Evolutionary conservation across 2,888 invertebrate genomes (phyloP), one percentile per base, ranked within the genome.

Genomic region (Erpobdella octoculata): DNA sequence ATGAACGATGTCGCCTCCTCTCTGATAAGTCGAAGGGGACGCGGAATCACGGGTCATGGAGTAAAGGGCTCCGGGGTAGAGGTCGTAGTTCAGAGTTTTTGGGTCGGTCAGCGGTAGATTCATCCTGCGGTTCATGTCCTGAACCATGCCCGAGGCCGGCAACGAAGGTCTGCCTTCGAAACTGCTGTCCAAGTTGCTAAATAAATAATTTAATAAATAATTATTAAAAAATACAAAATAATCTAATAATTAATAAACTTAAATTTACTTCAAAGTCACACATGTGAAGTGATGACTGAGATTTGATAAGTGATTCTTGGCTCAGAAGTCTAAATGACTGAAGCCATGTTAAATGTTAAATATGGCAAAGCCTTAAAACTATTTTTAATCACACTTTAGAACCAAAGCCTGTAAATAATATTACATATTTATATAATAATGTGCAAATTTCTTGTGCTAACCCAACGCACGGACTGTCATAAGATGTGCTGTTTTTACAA

Each of bases 391-490:
- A n/a, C n/a, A n/a, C n/a, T n/a, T n/a, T n/a, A n/a, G n/a, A n/a
- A n/a, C n/a, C n/a, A n/a, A n/a, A n/a, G n/a, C n/a, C n/a, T n/a
- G n/a, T n/a, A n/a, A n/a, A n/a, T n/a, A 46, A 46, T 1, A 46
- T n/a, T 5, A 46, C 18, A n/a, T 3, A 5, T 46, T n/a, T n/a
- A n/a, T n/a, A 46, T 5, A 46, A 46, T 2, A 5, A 46, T 46
- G 5, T n/a, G 2, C 2, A 46, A 46, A 46, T 1, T n/a, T n/a
- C n/a, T n/a, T n/a, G 5, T 53, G 8, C 53, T 53, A 21, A 69
- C 69, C 69, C 48, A 28, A 41, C 46, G 28, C 69, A 69, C 0
- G 69, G 69, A 36, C 53, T 69, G 31, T 69, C 69, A 21, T 69
- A 69, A 2, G 69, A 69, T 12, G 35, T 58, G 36, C 48, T 48